phyloP scores from a whole-genome alignment of 2,888 invertebrate genomes.

The Chironomus riparius region DNA sequence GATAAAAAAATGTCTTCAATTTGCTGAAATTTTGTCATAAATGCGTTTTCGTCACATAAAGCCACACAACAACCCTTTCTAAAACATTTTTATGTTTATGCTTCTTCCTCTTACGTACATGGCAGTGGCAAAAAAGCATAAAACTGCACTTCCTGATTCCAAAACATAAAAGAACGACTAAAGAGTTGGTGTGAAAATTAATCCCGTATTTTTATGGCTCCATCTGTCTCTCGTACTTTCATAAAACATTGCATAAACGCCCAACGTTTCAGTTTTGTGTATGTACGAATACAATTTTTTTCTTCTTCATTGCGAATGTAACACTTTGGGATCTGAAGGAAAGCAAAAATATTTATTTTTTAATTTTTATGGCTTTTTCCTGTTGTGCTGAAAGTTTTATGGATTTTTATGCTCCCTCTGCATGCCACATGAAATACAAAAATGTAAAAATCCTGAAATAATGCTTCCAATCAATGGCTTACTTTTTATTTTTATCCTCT shows the following conservation, averaged over 20 bases:
- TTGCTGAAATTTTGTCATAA: too few relatives aligned
- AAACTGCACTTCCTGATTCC: conserved; percentile 7
- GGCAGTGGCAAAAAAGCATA: background rate
- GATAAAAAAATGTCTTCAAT: too few relatives aligned
- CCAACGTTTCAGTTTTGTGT: background rate
- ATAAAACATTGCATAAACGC: background rate
- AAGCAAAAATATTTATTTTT: conserved; percentile 7
- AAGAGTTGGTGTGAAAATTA: conserved; percentile 4
- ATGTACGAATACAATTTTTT: too few relatives aligned
- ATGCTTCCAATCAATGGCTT: too few relatives aligned
- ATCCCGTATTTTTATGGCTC: conserved; percentile 4
- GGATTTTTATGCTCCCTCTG: conserved; percentile 7
- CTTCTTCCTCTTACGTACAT: background rate
- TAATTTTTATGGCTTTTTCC: conserved; percentile 22
- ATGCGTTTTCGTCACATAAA: background rate
- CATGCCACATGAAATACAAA: background rate
- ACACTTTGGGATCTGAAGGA: background rate
- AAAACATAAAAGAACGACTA: background rate
- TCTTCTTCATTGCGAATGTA: too few relatives aligned
- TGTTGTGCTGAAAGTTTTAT: conserved; percentile 25
- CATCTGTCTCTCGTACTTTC: background rate
- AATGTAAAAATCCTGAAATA: background rate
- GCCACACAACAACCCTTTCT: background rate
- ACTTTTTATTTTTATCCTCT: too few relatives aligned
- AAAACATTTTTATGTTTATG: background rate